Evolutionary conservation across 2,888 invertebrate species (phyloP), one percentile per base, ranked within the genome.

Genomic region (Dynastes tityus): DNA sequence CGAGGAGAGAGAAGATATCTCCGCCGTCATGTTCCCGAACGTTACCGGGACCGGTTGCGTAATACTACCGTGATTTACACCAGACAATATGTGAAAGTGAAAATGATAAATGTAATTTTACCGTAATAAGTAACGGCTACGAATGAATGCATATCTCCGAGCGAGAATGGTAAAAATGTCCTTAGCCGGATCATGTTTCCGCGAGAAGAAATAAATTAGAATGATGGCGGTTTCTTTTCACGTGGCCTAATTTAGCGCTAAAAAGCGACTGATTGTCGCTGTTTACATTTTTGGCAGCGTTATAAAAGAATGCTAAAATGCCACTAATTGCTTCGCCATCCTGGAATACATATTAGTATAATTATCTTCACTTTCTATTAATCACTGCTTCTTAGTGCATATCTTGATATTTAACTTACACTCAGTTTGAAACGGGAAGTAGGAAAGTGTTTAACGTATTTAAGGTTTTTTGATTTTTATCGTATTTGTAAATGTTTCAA

Each of bases 71-170:
- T 76, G 67, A 76, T 76, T 76, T 67, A 67, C 67, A 58, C 67
- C 5, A 45, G 51, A 68, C 76, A 67, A 68, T 68, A 45, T 29
- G 68, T 76, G 76, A 76, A 76, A 76, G 76, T 76, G 76, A 76
- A 53, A 76, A 76, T 76, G 58, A 76, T 40, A 76, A 76, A 76
- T 76, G 67, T 55, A 68, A 76, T 58, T 76, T 67, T 55, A 45
- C 55, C 27, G 13, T 53, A 53, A 49, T 51, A 67, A 76, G 61
- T 58, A 49, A 74, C 68, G 61, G 58, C 58, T 13, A 40, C 22
- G 40, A 6, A 58, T 5, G 40, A 40, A 58, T 32, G 13, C 13
- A 37, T 32, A 1, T 16, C 11, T 22, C 29, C 29, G 32, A 8
- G 9, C 49, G 8, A 6, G 53, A 1, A 58, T 16, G 73, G 55